Conservation (phyloP, 2,113 vertebrate species). For the Procavia capensis region DNA sequence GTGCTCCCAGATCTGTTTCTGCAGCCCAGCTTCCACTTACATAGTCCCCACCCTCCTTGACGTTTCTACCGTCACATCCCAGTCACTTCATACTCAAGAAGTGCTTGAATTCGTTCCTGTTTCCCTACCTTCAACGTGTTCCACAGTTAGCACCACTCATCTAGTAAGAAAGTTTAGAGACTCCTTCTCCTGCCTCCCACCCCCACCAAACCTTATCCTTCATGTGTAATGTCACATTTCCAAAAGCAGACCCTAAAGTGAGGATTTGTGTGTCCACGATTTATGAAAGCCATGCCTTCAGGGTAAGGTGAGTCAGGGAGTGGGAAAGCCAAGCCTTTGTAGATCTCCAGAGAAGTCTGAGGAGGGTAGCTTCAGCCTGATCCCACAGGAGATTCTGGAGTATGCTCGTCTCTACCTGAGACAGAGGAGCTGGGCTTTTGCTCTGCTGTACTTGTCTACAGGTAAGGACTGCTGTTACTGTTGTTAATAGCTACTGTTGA, state of each 20-base stretch:
- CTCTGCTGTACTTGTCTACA: not conserved
- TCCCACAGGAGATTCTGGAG: not conserved
- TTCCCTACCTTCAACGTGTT: not conserved
- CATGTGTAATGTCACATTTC: not conserved
- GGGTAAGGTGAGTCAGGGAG: not conserved
- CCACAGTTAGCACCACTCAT: not conserved
- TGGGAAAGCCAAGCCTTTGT: not conserved
- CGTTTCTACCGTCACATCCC: not conserved
- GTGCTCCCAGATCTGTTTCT: not conserved
- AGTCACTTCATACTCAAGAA: not conserved
- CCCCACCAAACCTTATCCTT: not conserved
- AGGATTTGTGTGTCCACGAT: not conserved
- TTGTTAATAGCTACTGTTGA: not conserved
- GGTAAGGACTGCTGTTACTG: not conserved
- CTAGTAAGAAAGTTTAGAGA: rapidly evolving
- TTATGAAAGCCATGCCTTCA: too few species aligned
- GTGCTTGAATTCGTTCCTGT: not conserved
- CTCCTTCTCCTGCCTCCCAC: not conserved
- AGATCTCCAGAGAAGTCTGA: not conserved
- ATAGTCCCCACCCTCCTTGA: not conserved
- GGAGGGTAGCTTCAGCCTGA: not conserved
- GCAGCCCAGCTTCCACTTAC: not conserved
- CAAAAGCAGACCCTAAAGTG: not conserved
- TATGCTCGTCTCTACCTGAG: not conserved
- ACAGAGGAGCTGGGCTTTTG: too few species aligned